Evolutionary conservation across 2,797 vertebrate genomes (phyloP).

Genomic region (Petrocephalus schoutedeni): DNA sequence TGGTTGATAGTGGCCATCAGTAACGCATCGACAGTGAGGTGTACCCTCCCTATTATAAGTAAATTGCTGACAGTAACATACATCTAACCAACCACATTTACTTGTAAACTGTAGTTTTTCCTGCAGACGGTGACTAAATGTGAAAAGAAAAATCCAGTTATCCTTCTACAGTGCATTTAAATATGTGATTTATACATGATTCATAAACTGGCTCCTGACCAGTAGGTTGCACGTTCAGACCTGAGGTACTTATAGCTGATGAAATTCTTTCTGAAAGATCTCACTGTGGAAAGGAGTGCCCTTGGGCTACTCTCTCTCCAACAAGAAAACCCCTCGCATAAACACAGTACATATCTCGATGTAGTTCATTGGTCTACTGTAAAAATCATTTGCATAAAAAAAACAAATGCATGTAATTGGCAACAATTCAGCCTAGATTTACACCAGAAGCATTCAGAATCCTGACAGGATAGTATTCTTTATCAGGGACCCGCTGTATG

Average conservation of each 20-base stretch:
- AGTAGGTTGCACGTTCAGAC: not conserved
- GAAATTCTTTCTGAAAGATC: not conserved
- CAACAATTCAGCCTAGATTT: not conserved
- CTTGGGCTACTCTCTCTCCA: not conserved
- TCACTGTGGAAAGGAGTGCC: not conserved
- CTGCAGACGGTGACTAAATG: not conserved
- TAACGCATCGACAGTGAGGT: not conserved
- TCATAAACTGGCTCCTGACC: not conserved
- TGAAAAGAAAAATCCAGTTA: not conserved
- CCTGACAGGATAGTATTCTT: not conserved
- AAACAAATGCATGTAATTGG: not conserved
- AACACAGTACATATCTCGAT: not conserved
- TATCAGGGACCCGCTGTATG: not conserved
- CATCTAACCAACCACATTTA: not conserved
- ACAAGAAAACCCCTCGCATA: not conserved
- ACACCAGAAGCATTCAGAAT: not conserved
- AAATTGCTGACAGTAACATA: not conserved
- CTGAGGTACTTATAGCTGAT: not conserved
- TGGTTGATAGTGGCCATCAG: not conserved
- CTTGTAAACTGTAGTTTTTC: conserved; percentile 3
- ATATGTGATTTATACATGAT: not conserved
- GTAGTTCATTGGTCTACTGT: not conserved
- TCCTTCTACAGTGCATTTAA: not conserved
- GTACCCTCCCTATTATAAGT: not conserved
- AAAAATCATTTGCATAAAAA: not conserved